Conservation (phyloP, 1,140 invertebrate species). For the roundworm (Caenorhabditis elegans) region WBcel235 BX284604.4:1973501-1974000, state of each 20-base stretch:
- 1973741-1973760: too few species aligned
- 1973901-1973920: constrained; percentile 55
- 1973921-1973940: constrained; percentile 55
- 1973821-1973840: constrained; percentile 48
- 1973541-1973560: neutral
- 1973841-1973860: neutral
- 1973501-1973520: too few species aligned
- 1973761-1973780: constrained; percentile 49
- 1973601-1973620: neutral
- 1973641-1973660: too few species aligned
- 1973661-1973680: too few species aligned
- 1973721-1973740: too few species aligned
- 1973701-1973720: too few species aligned
- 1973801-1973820: constrained; percentile 55
- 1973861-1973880: constrained; percentile 34
- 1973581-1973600: constrained; percentile 2
- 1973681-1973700: too few species aligned
- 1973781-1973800: constrained; percentile 53
- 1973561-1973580: neutral
- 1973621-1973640: too few species aligned
- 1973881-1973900: constrained; percentile 55
- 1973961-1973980: constrained; percentile 57
- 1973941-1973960: constrained; percentile 58
- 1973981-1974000: too few species aligned
- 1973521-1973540: neutral